Percentiles rank a stretch among this genome's conserved stretches.
Conservation (phyloP, 2,797 vertebrate species). For the Discoglossus pictus region DNA sequence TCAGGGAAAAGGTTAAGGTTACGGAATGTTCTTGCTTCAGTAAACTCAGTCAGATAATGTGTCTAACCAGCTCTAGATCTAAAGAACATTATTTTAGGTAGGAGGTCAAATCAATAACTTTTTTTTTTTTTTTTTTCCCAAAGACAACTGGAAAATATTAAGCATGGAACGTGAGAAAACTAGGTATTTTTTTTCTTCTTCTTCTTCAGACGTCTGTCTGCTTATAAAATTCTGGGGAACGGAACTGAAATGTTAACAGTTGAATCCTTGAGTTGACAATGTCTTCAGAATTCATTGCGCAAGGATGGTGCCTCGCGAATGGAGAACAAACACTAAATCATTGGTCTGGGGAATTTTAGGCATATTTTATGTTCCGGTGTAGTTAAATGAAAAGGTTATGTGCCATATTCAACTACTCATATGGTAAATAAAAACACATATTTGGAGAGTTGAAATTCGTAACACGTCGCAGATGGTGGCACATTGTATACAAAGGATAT, state of each 20-base stretch:
- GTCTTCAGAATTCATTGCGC: constrained; percentile 62
- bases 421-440: no score
- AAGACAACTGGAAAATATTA: constrained; percentile 81
- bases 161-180: constrained; percentile 77
- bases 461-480: no score
- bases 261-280: constrained; percentile 70
- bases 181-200: constrained; percentile 66
- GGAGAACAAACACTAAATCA: constrained; percentile 62
- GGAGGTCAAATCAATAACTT: constrained; percentile 85
- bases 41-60: constrained; percentile 96
- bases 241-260: constrained; percentile 62
- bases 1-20: constrained; percentile 98
- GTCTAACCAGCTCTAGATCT: constrained; percentile 96
- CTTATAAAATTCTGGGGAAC: constrained; percentile 67
- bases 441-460: no score
- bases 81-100: constrained; percentile 89
- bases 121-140: constrained; percentile 59
- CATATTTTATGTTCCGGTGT: constrained; percentile 49
- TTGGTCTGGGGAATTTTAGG: constrained; percentile 57
- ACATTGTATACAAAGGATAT: no score
- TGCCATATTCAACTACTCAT: background rate
- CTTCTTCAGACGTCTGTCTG: constrained; percentile 59
- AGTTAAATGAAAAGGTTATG: constrained; percentile 24
- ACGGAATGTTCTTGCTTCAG: constrained; percentile 98
- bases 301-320: constrained; percentile 54